A percentile compares a stretch with the other conserved stretches of the same genome.
Conservation (phyloP, 2,888 invertebrate genomes). For the Phyllotreta striolata region DNA sequence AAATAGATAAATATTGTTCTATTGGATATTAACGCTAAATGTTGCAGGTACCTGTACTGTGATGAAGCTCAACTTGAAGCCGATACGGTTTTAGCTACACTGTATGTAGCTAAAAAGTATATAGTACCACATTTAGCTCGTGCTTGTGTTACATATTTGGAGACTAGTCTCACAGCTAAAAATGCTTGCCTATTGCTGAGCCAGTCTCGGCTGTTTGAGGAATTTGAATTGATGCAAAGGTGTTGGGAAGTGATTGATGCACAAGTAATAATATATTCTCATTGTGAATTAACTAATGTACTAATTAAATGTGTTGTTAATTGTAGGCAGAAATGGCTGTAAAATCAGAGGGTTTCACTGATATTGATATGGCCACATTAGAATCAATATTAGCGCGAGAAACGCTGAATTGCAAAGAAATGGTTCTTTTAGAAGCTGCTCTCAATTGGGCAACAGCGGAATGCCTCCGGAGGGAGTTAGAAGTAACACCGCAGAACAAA, state of each 20-base stretch:
- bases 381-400: slow-evolving; percentile 91
- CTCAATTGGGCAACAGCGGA: slow-evolving; percentile 94
- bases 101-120: slow-evolving; percentile 97
- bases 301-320: neutral
- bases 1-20: neutral
- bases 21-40: slow-evolving; percentile 18
- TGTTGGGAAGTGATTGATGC: slow-evolving; percentile 99
- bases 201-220: slow-evolving; percentile 95
- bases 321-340: slow-evolving; percentile 93
- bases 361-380: slow-evolving; percentile 92
- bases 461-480: slow-evolving; percentile 83
- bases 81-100: slow-evolving; percentile 91
- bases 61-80: slow-evolving; percentile 96
- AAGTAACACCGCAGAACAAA: slow-evolving; percentile 81
- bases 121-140: slow-evolving; percentile 93
- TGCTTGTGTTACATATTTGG: slow-evolving; percentile 93
- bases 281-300: neutral
- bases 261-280: slow-evolving; percentile 68
- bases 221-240: slow-evolving; percentile 94
- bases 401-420: slow-evolving; percentile 94
- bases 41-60: slow-evolving; percentile 91
- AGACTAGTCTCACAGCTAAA: slow-evolving; percentile 94
- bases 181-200: slow-evolving; percentile 95
- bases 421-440: slow-evolving; percentile 89
- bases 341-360: slow-evolving; percentile 93